phyloP scores from a whole-genome alignment of 2,113 vertebrate species.

The Tonatia bakeri region DNA sequence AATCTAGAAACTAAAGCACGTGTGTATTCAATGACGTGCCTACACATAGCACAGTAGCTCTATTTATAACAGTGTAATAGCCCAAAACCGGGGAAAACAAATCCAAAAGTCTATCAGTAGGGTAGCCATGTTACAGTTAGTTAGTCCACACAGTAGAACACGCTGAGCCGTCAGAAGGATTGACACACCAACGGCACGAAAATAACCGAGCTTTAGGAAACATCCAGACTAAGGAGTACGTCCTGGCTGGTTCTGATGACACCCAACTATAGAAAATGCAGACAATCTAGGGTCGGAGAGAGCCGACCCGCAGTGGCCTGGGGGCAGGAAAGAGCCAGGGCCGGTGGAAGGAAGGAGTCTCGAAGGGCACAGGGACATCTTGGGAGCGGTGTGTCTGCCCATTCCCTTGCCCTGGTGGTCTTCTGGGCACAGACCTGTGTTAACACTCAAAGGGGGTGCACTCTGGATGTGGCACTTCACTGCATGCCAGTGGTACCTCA shows the following conservation, averaged over 20 bases:
- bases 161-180: no score
- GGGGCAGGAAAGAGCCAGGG: background rate
- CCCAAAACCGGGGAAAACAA: background rate
- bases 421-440: background rate
- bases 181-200: background rate
- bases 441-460: background rate
- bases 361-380: background rate
- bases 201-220: background rate
- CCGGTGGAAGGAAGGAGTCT: background rate
- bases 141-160: background rate
- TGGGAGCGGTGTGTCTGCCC: rapidly evolving
- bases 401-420: background rate
- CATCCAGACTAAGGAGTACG: background rate
- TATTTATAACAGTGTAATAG: background rate
- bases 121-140: background rate
- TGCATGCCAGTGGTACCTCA: background rate
- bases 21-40: background rate
- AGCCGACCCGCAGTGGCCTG: background rate
- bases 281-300: background rate
- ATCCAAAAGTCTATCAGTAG: background rate
- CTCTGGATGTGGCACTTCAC: background rate
- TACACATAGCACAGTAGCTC: background rate
- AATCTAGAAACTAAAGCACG: background rate
- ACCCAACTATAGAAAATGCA: background rate
- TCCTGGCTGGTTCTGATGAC: background rate